Base-by-base conservation (phyloP, 2,113 vertebrate species). In the Xenopus tropicalis region DNA sequence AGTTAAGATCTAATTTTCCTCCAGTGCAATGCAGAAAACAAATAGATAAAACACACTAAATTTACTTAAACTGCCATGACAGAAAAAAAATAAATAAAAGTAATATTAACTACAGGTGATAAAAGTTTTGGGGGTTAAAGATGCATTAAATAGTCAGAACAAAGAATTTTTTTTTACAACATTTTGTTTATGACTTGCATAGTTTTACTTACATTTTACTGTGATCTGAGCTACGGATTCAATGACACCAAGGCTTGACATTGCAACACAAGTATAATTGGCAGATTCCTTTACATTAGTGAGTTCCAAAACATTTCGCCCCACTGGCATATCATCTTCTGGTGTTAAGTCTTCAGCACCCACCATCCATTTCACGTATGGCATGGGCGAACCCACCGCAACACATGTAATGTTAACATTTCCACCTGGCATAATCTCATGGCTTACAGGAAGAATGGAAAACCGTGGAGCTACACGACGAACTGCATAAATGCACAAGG, bases 351-450 rank as follows among this genome's bases (percentile, higher is more conserved):
- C 97, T 85, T 99, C 97, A 0, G 93, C 87, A 75, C 96, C 96
- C 79, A 97, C 93, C 96, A 97, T 98, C 97, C 97, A 99, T 85
- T 99, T 99, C 83, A 98, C 97, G 46, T 99, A 98, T 0, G 97
- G 97, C 97, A 99, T 98, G 83, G 97, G 97, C 0, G 97, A 99
- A 22, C 97, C 97, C 85, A 98, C 97, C 0, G 97, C 97, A 86
- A 99, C 97, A 1, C 97, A 99, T 29, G 97, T 99, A 84, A 99
- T 98, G 90, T 99, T 99, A 79, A 99, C 94, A 75, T 95, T 99
- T 81, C 96, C 95, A 0, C 97, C 97, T 0, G 97, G 97, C 96
- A 99, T 98, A 82, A 99, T 98, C 87, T 98, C 97, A 21, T 98
- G 95, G 90, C 93, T 98, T 78, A 92, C 89, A 14, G 97, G 97